Base-by-base conservation (phyloP, 2,797 vertebrate species). In the Danio tinwini region DNA sequence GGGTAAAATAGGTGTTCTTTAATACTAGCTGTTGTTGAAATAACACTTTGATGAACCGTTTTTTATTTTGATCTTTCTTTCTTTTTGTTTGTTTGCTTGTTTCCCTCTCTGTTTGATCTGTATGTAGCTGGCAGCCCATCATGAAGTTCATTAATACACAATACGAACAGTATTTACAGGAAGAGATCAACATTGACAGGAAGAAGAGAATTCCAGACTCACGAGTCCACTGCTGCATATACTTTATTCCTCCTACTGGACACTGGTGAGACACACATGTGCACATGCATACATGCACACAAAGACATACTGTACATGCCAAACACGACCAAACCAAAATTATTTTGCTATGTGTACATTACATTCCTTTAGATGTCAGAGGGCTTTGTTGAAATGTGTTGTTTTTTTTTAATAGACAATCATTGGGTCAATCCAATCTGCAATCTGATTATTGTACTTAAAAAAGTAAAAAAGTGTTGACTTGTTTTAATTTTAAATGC, bases 111-210 rank as follows among this genome's bases (percentile, higher is more conserved):
- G 21, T 74, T 13, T 76, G 14, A 13, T 11, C 11, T 71, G 12
- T 55, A 2, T 70, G 16, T 6, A 96, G 95, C 90, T 96, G 95
- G 95, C 91, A 95, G 88, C 95, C 95, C 77, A 95, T 96, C 84
- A 96, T 95, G 94, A 94, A 95, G 90, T 96, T 96, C 88, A 96
- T 96, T 88, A 95, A 96, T 0, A 94, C 96, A 77, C 95, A 96
- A 82, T 96, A 96, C 0, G 95, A 96, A 88, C 94, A 93, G 78
- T 96, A 95, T 85, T 91, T 96, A 78, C 95, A 95, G 87, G 95
- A 96, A 82, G 95, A 96, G 56, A 91, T 96, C 80, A 95, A 94
- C 88, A 94, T 96, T 39, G 94, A 95, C 85, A 86, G 95, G 2
- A 96, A 96, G 92, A 95, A 93, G 77, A 90, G 91, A 49, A 96